Conservation (phyloP, 2,888 invertebrate genomes). For the Chironomus tentans region DNA sequence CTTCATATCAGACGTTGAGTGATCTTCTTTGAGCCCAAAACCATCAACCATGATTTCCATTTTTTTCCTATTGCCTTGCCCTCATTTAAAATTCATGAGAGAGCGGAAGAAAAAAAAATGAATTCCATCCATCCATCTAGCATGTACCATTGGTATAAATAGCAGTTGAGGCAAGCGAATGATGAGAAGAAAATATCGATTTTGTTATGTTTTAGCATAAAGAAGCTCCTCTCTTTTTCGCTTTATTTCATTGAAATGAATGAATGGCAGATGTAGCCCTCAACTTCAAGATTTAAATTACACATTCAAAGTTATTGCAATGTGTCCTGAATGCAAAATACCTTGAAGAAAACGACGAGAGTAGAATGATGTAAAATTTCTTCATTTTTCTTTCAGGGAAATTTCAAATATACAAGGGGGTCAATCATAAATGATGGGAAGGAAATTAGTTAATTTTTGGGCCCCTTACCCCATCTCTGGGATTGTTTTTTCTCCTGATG, state of each 20-base stretch:
- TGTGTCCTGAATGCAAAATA: slow-evolving; percentile 18
- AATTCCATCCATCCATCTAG: neutral
- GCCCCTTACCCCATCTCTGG: too few species aligned
- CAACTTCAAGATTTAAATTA: slow-evolving; percentile 23
- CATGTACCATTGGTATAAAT: neutral
- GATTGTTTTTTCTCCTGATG: too few species aligned
- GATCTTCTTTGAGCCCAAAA: slow-evolving; percentile 21
- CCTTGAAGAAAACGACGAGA: neutral
- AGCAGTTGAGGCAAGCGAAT: neutral
- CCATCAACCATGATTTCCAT: slow-evolving; percentile 18
- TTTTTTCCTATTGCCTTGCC: neutral
- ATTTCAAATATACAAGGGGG: neutral
- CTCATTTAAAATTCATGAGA: slow-evolving; percentile 21
- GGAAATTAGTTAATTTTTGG: too few species aligned
- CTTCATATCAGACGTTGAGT: slow-evolving; percentile 21
- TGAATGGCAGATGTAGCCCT: slow-evolving; percentile 4
- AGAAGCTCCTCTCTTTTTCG: neutral
- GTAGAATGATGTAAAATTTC: neutral
- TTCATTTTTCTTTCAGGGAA: neutral
- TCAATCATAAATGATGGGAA: neutral
- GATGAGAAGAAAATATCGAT: neutral
- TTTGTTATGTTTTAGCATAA: neutral
- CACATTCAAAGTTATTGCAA: slow-evolving; percentile 20
- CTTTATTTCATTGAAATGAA: neutral
- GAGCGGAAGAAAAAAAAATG: neutral